Evolutionary conservation across 2,113 vertebrate species (phyloP).

Genomic region (Gallinago jamesoni): DNA sequence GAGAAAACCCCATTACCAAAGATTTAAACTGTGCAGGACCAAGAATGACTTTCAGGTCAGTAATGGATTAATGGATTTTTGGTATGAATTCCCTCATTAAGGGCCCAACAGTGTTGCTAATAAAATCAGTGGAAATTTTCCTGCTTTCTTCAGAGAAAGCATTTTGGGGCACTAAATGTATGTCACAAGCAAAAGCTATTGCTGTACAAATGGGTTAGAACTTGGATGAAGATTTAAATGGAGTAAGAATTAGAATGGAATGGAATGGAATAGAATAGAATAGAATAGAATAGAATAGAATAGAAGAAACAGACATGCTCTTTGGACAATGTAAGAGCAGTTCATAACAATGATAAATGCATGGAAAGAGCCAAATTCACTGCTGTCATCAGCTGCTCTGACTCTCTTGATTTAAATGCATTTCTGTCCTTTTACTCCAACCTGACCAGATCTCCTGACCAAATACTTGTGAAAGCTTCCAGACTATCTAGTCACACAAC

Average conservation of each 20-base stretch:
- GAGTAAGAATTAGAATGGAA: not conserved
- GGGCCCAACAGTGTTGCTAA: not conserved
- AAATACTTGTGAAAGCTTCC: not conserved
- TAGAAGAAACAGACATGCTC: not conserved
- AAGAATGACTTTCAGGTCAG: not conserved
- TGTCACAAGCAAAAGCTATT: not conserved
- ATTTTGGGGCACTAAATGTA: not conserved
- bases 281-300: not conserved
- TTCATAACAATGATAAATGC: not conserved
- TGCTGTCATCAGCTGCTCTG: not conserved
- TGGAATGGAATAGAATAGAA: not conserved
- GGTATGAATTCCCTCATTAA: not conserved
- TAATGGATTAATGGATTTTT: not conserved
- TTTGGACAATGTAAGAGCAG: not conserved
- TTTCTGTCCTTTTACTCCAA: not conserved
- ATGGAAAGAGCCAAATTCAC: not conserved
- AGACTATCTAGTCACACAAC: not conserved
- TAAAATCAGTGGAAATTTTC: not conserved
- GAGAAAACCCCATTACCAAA: not conserved
- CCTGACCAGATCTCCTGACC: not conserved
- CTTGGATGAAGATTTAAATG: not conserved
- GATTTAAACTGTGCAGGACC: not conserved
- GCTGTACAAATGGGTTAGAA: not conserved
- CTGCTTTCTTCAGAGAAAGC: not conserved
- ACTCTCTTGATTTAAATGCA: not conserved